A percentile compares a stretch with the other conserved stretches of the same genome.
Evolutionary conservation across 1,140 invertebrate species (phyloP).

Genomic region (Magallana angulata): DNA sequence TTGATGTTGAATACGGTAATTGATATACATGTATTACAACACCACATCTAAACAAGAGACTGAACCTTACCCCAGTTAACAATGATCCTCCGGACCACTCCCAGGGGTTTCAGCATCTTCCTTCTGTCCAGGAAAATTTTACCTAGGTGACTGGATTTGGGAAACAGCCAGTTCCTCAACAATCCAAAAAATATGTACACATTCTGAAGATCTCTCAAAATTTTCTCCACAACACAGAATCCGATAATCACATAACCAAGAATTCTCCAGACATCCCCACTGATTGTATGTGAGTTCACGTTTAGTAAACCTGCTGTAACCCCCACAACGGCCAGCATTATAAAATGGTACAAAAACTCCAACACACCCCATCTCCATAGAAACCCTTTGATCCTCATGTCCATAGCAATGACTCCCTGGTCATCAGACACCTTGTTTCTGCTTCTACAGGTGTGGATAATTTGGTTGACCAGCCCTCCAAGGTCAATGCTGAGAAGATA

Average conservation of each 20-base stretch:
- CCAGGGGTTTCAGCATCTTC: slow-evolving; percentile 66
- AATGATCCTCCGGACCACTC: slow-evolving; percentile 69
- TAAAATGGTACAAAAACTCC: slow-evolving; percentile 72
- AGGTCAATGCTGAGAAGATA: slow-evolving; percentile 77
- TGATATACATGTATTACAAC: no score
- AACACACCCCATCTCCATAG: slow-evolving; percentile 72
- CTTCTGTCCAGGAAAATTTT: slow-evolving; percentile 59
- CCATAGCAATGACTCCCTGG: slow-evolving; percentile 39
- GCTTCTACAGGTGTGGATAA: slow-evolving; percentile 55
- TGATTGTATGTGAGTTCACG: slow-evolving; percentile 46
- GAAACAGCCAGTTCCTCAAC: slow-evolving; percentile 75
- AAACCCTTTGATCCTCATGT: slow-evolving; percentile 30
- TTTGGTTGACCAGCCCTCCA: slow-evolving; percentile 68
- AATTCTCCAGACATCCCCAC: slow-evolving; percentile 59
- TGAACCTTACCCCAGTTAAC: slow-evolving; percentile 72
- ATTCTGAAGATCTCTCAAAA: slow-evolving; percentile 72
- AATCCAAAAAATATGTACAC: slow-evolving; percentile 76
- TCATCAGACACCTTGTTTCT: slow-evolving; percentile 66
- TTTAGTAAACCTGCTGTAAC: slow-evolving; percentile 63
- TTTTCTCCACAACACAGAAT: slow-evolving; percentile 72
- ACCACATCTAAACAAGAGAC: slow-evolving; percentile 46
- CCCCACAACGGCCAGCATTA: slow-evolving; percentile 67
- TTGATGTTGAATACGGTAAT: no score
- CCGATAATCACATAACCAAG: slow-evolving; percentile 74
- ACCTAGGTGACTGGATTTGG: slow-evolving; percentile 52